Conservation (phyloP, 2,797 vertebrate species). For the Sebastes diaconus region DNA sequence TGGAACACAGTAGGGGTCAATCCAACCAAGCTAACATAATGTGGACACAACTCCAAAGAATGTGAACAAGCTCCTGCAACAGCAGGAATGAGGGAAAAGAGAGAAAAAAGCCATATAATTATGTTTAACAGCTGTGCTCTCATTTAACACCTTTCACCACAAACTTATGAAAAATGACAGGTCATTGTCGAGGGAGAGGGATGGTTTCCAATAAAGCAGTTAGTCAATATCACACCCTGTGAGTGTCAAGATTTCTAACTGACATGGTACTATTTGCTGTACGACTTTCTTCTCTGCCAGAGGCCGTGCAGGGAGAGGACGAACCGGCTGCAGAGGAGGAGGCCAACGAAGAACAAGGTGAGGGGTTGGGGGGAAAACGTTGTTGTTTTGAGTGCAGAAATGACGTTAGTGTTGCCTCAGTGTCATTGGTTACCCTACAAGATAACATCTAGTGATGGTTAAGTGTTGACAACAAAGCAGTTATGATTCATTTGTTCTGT, state of each 20-base stretch:
- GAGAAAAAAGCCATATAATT: neutral
- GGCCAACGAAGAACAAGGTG: conserved; percentile 54
- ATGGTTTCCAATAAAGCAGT: neutral
- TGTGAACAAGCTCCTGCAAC: neutral
- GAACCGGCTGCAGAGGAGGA: conserved; percentile 54
- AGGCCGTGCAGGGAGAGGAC: conserved; percentile 50
- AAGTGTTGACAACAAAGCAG: neutral
- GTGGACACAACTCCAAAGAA: neutral
- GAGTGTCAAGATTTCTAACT: neutral
- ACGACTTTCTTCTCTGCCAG: conserved; percentile 34
- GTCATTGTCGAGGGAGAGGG: neutral
- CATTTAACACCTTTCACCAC: neutral
- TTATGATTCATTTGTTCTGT: conserved; percentile 1
- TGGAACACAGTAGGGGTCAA: neutral
- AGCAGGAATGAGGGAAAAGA: neutral
- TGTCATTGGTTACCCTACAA: neutral
- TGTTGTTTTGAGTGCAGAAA: neutral
- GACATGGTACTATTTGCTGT: neutral
- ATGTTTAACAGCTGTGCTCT: neutral
- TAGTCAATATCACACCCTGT: neutral
- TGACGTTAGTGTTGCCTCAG: neutral
- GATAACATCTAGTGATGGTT: too few species aligned
- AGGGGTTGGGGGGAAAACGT: neutral
- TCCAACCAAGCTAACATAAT: neutral
- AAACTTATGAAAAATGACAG: neutral